Evolutionary conservation across 2,888 invertebrate genomes (phyloP).

Genomic region (Nemoura dubitans): DNA sequence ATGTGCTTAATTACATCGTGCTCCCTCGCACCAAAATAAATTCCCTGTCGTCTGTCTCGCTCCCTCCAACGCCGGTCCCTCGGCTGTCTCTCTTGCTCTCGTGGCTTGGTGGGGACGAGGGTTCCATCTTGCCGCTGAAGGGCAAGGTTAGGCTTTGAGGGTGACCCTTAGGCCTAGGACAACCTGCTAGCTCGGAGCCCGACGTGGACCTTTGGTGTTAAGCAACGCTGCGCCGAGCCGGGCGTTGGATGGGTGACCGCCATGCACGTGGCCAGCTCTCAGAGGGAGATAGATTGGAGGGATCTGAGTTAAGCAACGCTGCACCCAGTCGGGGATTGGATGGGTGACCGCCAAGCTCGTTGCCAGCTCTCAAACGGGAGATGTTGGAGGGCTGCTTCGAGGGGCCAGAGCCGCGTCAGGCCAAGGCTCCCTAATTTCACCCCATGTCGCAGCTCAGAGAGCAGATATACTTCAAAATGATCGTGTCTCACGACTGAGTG

Average conservation of each 20-base stretch:
- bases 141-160: slow-evolving; percentile 45
- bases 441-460: no score
- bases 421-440: no score
- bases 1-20: neutral
- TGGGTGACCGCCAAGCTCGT: no score
- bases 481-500: no score
- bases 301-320: no score
- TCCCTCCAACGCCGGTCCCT: neutral
- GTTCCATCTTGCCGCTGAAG: slow-evolving; percentile 30
- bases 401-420: no score
- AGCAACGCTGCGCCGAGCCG: neutral
- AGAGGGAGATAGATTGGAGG: no score
- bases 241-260: neutral
- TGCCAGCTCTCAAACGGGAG: no score
- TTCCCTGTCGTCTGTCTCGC: neutral
- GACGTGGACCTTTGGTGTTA: neutral
- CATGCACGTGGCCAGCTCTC: no score
- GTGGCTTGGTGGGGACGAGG: neutral
- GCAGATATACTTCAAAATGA: no score
- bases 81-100: neutral
- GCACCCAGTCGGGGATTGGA: no score
- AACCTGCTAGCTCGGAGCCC: neutral
- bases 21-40: neutral
- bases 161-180: neutral
- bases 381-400: no score